Percentiles rank a stretch among this genome's conserved stretches.
Evolutionary conservation across 2,113 vertebrate genomes (phyloP).

Genomic region (Glareola pratincola): DNA sequence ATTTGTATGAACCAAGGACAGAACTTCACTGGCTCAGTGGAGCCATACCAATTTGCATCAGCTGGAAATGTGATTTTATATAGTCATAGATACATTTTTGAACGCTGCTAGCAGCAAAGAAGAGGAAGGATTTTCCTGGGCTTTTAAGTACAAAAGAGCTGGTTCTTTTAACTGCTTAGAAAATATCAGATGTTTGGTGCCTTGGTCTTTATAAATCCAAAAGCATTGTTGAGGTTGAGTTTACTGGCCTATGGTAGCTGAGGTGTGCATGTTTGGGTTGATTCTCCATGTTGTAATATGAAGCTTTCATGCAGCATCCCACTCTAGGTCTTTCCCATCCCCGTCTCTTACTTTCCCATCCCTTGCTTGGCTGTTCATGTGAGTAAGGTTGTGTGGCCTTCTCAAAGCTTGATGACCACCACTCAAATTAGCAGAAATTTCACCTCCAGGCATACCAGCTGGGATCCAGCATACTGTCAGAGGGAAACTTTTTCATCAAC

Average conservation of each 20-base stretch:
- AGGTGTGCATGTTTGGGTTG: rapidly evolving
- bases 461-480: not conserved
- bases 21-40: not conserved
- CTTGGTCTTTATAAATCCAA: not conserved
- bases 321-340: not conserved
- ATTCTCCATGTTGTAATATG: not conserved
- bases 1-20: not conserved
- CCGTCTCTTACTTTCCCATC: not conserved
- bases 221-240: not conserved
- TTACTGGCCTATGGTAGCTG: not conserved
- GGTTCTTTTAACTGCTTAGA: not conserved
- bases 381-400: not conserved
- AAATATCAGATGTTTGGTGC: not conserved
- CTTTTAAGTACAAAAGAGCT: not conserved
- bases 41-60: not conserved
- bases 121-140: not conserved
- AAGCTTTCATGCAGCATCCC: not conserved
- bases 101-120: not conserved
- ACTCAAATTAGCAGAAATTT: not conserved
- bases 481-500: not conserved
- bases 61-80: not conserved
- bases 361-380: not conserved
- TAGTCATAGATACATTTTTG: not conserved
- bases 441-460: not conserved
- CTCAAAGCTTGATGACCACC: not conserved